phyloP scores from a whole-genome alignment of 2,888 invertebrate species.

The Periphyllus acericola region DNA sequence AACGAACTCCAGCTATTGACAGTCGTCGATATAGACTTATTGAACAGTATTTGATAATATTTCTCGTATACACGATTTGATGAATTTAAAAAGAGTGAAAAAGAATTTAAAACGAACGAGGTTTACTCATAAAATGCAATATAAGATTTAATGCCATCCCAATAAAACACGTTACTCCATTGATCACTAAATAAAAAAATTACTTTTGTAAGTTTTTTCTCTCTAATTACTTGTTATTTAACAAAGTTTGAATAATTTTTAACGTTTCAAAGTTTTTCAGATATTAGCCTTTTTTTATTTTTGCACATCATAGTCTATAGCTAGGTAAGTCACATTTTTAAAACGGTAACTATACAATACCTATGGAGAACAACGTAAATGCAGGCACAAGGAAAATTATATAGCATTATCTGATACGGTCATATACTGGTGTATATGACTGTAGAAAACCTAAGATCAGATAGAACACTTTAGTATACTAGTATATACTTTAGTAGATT shows the following conservation, averaged over 20 bases:
- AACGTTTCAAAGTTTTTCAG: not conserved
- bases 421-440: not conserved
- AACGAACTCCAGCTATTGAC: conserved; percentile 44
- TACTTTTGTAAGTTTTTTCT: not conserved
- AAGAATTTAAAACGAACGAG: not conserved
- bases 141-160: not conserved
- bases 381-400: not conserved
- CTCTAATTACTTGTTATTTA: not conserved
- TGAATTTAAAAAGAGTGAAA: not conserved
- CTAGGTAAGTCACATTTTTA: not conserved
- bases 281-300: not conserved
- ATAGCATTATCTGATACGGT: not conserved
- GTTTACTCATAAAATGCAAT: not conserved
- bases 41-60: not conserved
- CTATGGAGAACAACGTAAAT: not conserved
- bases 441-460: not conserved
- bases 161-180: too few species aligned
- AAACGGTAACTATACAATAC: not conserved
- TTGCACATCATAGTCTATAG: not conserved
- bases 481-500: not conserved
- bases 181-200: too few species aligned
- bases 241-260: not conserved
- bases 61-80: not conserved
- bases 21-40: conserved; percentile 27
- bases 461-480: not conserved